Conservation (phyloP, 2,113 vertebrate species). For the Oxygymnocypris stewartii region DNA sequence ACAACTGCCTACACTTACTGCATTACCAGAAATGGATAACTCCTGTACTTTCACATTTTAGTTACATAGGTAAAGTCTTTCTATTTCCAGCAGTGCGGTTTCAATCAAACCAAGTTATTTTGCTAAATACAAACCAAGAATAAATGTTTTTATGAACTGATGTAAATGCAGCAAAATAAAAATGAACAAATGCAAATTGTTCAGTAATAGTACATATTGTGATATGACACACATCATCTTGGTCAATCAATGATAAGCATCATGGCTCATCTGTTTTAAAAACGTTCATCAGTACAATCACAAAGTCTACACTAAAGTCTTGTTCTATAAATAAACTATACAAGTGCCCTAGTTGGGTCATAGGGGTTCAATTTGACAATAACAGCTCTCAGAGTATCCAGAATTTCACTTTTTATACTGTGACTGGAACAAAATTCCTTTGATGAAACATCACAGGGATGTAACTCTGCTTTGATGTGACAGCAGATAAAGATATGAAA, state of each 20-base stretch:
- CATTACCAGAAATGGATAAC: constrained; percentile 9
- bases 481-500: constrained; percentile 10
- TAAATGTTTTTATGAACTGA: not conserved
- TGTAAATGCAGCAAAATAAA: not conserved
- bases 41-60: not conserved
- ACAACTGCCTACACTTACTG: not conserved
- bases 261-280: not conserved
- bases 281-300: not conserved
- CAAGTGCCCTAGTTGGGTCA: not conserved
- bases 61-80: too few species aligned
- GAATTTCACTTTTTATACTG: not conserved
- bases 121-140: not conserved
- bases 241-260: not conserved
- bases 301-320: not conserved
- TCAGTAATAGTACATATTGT: not conserved
- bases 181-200: not conserved
- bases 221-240: not conserved
- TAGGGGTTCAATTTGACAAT: not conserved
- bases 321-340: not conserved
- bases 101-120: not conserved
- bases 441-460: constrained; percentile 24
- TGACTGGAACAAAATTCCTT: not conserved
- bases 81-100: not conserved
- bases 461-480: not conserved
- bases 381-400: not conserved